Base-by-base conservation (phyloP, 2,888 invertebrate genomes). In the Stenichneumon culpator region DNA sequence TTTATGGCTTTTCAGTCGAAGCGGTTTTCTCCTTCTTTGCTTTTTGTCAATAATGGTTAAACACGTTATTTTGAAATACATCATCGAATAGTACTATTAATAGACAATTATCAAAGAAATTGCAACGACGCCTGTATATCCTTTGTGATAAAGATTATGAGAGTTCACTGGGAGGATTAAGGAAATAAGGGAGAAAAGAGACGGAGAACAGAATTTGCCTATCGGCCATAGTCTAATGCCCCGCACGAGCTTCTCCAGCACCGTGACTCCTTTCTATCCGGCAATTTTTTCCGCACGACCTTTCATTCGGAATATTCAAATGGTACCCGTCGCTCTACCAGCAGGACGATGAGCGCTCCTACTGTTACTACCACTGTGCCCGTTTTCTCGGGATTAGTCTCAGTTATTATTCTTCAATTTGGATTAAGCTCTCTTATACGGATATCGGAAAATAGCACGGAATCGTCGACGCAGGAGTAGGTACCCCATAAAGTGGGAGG, bases 331-430 rank as follows among this genome's bases (percentile, higher is more conserved):
- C 50, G 36, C 47, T 63, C 57, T 52, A 54, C 44, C 79, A 19
- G 67, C 63, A 36, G 19, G 14, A 54, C 65, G 70, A 82, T n/a
- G 67, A 54, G 74, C 19, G 39, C 67, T 65, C 50, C 70, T 57
- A 39, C 80, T 54, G 32, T 72, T 54, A 63, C 74, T 54, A 63
- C 74, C 25, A 25, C 70, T 65, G 39, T 39, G 57, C 54, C 74
- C 83, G 69, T 65, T 87, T 73, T 73, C 78, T 65, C 73, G 63
- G 87, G 88, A 89, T 89, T 89, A 88, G 81, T 80, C 84, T 36
- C 73, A 57, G 78, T 84, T 89, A 89, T 89, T 89, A 88, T 88
- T 88, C 89, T 89, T 89, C 89, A 88, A 89, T 89, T 89, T 88
- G 86, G 88, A 89, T 88, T 88, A 89, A 89, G 85, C 79, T 83